Evolutionary conservation across 92 coral and sea anemone species (phyloP).

Genomic region (Montipora capitata): DNA sequence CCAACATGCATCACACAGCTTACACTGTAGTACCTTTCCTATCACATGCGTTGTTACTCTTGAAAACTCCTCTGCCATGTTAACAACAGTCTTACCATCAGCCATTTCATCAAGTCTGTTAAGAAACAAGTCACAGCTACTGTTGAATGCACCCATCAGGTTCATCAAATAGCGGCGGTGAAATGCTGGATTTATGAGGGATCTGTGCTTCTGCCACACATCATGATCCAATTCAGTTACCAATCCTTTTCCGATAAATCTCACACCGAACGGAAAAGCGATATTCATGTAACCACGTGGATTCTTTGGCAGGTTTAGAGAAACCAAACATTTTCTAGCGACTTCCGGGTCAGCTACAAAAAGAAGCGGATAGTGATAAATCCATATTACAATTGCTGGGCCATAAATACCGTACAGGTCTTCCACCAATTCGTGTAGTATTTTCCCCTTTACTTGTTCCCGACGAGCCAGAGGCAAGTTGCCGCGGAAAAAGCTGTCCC

Average conservation of each 20-base stretch:
- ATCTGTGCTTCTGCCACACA: constrained; percentile 86
- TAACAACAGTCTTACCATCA: constrained; percentile 79
- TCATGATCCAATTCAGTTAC: constrained; percentile 75
- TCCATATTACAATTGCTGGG: constrained; percentile 59
- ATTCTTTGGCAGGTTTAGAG: constrained; percentile 77
- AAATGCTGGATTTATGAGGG: constrained; percentile 88
- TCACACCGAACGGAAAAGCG: constrained; percentile 77
- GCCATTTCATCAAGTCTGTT: constrained; percentile 74
- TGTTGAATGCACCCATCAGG: constrained; percentile 83
- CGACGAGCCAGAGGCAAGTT: constrained; percentile 19
- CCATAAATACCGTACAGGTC: constrained; percentile 45
- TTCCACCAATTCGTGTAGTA: background rate
- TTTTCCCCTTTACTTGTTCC: constrained; percentile 23
- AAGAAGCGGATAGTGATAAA: constrained; percentile 54
- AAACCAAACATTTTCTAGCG: constrained; percentile 60
- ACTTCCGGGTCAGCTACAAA: constrained; percentile 70
- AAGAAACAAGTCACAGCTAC: constrained; percentile 83
- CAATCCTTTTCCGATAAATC: constrained; percentile 78
- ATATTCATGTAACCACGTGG: constrained; percentile 44
- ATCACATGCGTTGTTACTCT: constrained; percentile 91
- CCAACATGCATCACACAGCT: too few relatives aligned
- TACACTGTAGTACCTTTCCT: constrained; percentile 68
- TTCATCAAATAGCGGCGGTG: constrained; percentile 88
- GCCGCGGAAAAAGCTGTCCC: constrained; percentile 57
- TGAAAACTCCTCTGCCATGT: constrained; percentile 89